Conservation (phyloP, 2,797 vertebrate species). For the Delichon dasypus region DNA sequence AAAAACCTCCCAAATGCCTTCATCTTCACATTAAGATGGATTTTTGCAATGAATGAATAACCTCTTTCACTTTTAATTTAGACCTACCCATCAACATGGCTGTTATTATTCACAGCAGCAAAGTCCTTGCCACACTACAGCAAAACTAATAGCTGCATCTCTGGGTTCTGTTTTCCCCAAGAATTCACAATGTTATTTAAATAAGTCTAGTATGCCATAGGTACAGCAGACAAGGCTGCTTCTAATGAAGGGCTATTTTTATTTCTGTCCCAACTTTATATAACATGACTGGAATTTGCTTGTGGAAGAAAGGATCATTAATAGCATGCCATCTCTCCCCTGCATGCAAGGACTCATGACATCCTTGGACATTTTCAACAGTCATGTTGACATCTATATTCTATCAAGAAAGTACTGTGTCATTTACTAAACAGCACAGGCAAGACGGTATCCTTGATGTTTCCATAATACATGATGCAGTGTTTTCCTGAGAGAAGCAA, state of each 20-base stretch:
- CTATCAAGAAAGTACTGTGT: not conserved
- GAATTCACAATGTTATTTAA: conserved; percentile 39
- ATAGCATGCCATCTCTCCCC: not conserved
- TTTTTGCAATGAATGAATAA: conserved; percentile 40
- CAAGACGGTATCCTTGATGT: not conserved
- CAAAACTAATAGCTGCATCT: conserved; percentile 32
- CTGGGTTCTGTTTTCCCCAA: not conserved
- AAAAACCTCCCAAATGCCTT: not conserved
- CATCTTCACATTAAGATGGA: conserved; percentile 3
- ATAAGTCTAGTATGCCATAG: not conserved
- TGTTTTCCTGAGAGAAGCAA: not conserved
- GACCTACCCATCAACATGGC: conserved; percentile 3
- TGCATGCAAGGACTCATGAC: not conserved
- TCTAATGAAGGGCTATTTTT: conserved; percentile 35
- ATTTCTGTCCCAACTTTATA: conserved; percentile 7
- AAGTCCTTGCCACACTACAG: not conserved
- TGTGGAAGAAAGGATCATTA: conserved; percentile 19
- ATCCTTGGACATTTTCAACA: conserved; percentile 17
- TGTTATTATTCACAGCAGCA: conserved; percentile 50
- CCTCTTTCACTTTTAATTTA: conserved; percentile 60
- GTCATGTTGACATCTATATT: conserved; percentile 35
- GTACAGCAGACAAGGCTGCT: not conserved
- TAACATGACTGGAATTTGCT: conserved; percentile 1
- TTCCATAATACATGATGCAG: not conserved
- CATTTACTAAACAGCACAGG: not conserved